Evolutionary conservation across 2,797 vertebrate genomes (phyloP), one percentile per base, ranked within the genome.

Genomic region (Channa striata): DNA sequence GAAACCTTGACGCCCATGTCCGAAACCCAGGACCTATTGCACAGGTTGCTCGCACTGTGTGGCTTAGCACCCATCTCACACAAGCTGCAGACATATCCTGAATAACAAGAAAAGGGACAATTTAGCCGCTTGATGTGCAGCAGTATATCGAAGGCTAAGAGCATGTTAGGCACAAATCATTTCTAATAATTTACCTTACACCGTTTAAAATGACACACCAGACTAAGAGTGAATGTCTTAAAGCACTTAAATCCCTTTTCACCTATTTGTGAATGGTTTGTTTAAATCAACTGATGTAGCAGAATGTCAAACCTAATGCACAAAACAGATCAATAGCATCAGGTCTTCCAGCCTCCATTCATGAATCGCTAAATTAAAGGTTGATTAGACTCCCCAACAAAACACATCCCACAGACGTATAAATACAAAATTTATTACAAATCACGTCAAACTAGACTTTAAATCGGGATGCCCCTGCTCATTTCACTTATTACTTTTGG

Each of bases 31-130:
- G 82, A 58, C 74, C 71, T 63, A 59, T 40, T 0, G 70, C 11
- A n/a, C 40, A 80, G 49, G 84, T 71, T 1, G 68, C 85, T 76
- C 78, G 93, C 17, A 77, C 7, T 6, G 85, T 74, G 30, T 81
- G 94, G 63, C 81, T 80, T 0, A 94, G 42, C 70, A 94, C 17
- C 89, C 93, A 94, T 81, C 91, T 92, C 23, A 94, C 34, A 13
- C 92, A 93, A 42, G 92, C 82, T 23, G 89, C 63, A 78, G 92
- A 93, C 97, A 99, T 99, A 49, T 90, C 94, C 89, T 85, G 33
- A 17, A 17, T 8, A 63, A 56, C 44, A 4, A 49, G 6, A 66
- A 0, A 40, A 34, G 5, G 0, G 17, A 58, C 3, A 59, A 9
- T 0, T 54, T 9, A 65, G 56, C 11, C 20, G 13, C 13, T 14